phyloP scores from a whole-genome alignment of 2,113 vertebrate genomes.

The Illadopsis cleaveri region DNA sequence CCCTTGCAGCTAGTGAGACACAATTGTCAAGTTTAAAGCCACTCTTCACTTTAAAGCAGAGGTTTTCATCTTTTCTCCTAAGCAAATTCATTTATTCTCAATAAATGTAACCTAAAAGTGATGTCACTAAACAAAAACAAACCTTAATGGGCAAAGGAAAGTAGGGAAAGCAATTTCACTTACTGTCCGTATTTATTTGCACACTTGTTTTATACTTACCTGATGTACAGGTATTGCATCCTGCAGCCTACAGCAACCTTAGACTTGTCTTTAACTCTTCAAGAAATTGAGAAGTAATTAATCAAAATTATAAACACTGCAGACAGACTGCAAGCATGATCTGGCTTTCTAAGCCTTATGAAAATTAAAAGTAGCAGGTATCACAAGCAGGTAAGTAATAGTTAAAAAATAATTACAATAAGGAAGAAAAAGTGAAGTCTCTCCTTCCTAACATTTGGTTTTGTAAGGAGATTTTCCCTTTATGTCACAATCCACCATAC shows the following conservation, averaged over 20 bases:
- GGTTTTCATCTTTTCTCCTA: not conserved
- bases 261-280: not conserved
- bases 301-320: not conserved
- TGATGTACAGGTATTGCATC: not conserved
- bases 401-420: not conserved
- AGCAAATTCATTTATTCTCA: not conserved
- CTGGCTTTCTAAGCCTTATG: not conserved
- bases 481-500: not conserved
- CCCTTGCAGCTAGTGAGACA: slow-evolving; percentile 72
- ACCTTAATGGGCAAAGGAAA: not conserved
- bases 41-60: not conserved
- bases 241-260: not conserved
- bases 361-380: not conserved
- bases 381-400: not conserved
- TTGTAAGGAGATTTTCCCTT: not conserved
- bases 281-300: not conserved
- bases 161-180: not conserved
- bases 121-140: not conserved
- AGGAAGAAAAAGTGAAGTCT: not conserved
- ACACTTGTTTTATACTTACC: not conserved
- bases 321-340: not conserved
- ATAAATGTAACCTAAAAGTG: not conserved
- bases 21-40: not conserved
- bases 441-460: not conserved
- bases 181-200: not conserved